These are phyloP conservation scores for Podotricha telesiphe DNA, from an alignment of 2,888 invertebrate genomes.

Conservation along the genomic window DNA sequence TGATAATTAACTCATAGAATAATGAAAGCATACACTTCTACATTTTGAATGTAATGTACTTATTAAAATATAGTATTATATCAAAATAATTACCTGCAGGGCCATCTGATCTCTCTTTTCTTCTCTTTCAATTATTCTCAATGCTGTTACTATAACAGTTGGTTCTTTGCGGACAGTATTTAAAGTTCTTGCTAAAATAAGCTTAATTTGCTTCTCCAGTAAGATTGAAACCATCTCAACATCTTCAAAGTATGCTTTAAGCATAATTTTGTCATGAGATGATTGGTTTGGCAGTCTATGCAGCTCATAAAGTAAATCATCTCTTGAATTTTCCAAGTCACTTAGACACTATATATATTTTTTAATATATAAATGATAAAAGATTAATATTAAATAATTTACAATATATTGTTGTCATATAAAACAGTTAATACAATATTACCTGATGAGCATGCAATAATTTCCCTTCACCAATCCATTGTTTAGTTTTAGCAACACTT, in stretches of 20 bases:
- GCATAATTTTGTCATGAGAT: conserved; percentile 93
- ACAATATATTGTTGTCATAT: background rate
- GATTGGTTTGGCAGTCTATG: conserved; percentile 96
- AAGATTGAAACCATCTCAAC: conserved; percentile 95
- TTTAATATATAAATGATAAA: conserved; percentile 2
- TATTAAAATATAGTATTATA: background rate
- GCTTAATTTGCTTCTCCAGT: conserved; percentile 94
- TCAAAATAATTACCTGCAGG: conserved; percentile 73
- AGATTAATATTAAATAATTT: background rate
- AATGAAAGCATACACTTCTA: no score
- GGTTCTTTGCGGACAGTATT: conserved; percentile 97
- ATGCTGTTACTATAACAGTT: conserved; percentile 96
- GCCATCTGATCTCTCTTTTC: conserved; percentile 97
- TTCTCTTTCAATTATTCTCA: conserved; percentile 98
- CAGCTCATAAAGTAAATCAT: conserved; percentile 96
- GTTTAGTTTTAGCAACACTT: conserved; percentile 96
- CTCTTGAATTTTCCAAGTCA: conserved; percentile 97
- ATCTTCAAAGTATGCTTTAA: conserved; percentile 98
- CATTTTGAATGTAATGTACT: no score
- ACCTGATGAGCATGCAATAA: conserved; percentile 95
- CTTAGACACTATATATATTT: conserved; percentile 86
- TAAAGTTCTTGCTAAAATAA: conserved; percentile 94
- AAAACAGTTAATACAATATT: background rate
- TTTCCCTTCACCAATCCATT: conserved; percentile 97
- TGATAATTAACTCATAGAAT: no score